Base-by-base conservation (phyloP, 2,113 vertebrate species). In the Pluvialis apricaria region DNA sequence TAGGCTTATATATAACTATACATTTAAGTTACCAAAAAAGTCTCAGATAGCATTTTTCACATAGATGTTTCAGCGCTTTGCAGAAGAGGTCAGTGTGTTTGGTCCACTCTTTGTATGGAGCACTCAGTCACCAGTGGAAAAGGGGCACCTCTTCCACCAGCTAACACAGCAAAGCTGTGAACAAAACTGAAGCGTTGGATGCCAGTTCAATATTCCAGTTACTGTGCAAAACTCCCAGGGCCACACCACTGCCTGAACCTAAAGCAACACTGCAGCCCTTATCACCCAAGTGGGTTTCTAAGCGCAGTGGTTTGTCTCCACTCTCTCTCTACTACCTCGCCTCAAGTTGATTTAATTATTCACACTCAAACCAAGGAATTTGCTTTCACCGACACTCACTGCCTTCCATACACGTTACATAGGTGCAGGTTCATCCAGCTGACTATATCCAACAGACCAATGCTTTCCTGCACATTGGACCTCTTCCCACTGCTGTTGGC, bases 241-340 rank as follows among this genome's bases (percentile, higher is more conserved):
- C 28, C 29, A 20, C 0, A 8, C 2, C 5, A 15, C 26, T 45
- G 28, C 28, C 54, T 1, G 5, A 76, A 64, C 16, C 40, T 38
- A 49, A 42, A 38, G 36, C 42, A 58, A 70, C 13, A 20, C 12
- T 0, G 0, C 18, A 70, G 60, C 15, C 15, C 26, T 45, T 51
- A 54, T 20, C 19, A 32, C 5, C 11, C 11, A 1, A 47, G 24
- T 0, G 0, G 11, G 18, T 29, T 92, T 69, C 58, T 61, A 71
- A 58, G n/a, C 4, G 11, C 9, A n/a, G 16, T 13, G 9, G 36
- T n/a, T 92, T 72, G 22, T 40, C 54, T 80, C 21, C 38, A 44
- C 15, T 38, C 24, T 45, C 54, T 26, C 42, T 78, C 34, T 84
- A 44, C 45, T 68, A 5, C 15, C n/a, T 76, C 4, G 3, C 29